Evolutionary conservation across 2,888 invertebrate genomes (phyloP), one percentile per base, ranked within the genome.

Genomic region (Halictus quadricinctus): DNA sequence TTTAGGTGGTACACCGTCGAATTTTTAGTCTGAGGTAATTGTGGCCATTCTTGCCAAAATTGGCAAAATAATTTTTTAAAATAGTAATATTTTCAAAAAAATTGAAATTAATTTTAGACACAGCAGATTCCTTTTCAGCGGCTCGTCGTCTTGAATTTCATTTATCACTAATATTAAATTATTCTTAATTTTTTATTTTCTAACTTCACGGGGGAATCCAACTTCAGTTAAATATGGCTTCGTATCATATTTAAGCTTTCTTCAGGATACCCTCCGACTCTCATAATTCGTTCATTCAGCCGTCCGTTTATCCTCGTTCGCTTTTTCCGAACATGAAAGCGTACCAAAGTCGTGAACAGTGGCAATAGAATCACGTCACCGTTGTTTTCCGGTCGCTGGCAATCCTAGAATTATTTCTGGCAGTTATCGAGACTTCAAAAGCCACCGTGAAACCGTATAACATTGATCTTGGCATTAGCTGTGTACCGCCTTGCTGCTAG

Each of bases 401-500:
- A n/a, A 48, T 5, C 21, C 2, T 21, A n/a, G 76, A 48, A 50
- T 13, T 46, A 66, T 21, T 73, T 70, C 74, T 74, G 80, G 80
- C 82, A 73, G 13, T 36, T 46, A 15, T 25, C 58, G 25, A 46
- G 36, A 43, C 74, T 64, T 76, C n/a, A 7, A 21, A 46, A 7
- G 54, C 21, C 15, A 10, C 13, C 25, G 76, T 18, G 69, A 21
- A 69, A 69, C 41, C 10, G 69, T 41, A 43, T 25, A 84, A 43
- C 84, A 73, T 85, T 80, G 84, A 84, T 84, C 84, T 84, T 83
- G 83, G 79, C 84, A 79, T 79, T 76, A 54, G 36, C 64, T 18
- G 41, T 15, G 41, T 21, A 8, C 18, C 66, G 21, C 21, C 2
- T 54, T 8, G 21, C 50, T n/a, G 58, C 36, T 21, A 18, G 69